Evolutionary conservation across 2,113 vertebrate species (phyloP).

Genomic region (Dendropsophus ebraccatus): DNA sequence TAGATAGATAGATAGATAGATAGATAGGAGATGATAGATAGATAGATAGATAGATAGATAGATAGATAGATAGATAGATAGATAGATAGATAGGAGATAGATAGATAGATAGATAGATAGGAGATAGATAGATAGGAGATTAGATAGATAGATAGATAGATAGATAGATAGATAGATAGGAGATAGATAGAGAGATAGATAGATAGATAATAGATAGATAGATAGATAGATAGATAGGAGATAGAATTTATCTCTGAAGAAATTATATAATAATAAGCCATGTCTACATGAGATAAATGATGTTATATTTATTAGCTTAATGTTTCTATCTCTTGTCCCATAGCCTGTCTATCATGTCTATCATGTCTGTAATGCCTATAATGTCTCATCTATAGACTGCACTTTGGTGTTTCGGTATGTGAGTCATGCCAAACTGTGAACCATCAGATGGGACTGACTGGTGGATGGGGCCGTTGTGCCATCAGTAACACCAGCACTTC

Average conservation of each 20-base stretch:
- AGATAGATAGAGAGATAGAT: no score
- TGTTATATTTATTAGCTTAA: not conserved
- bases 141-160: no score
- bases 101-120: no score
- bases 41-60: no score
- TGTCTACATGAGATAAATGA: not conserved
- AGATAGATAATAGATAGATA: not conserved
- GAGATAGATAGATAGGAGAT: no score
- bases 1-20: no score
- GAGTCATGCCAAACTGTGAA: slow-evolving; percentile 15
- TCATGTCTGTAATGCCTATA: not conserved
- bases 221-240: not conserved
- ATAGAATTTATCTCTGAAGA: not conserved
- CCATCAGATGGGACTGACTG: not conserved
- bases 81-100: no score
- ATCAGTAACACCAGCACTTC: slow-evolving; percentile 23
- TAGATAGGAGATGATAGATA: no score
- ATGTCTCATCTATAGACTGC: no score
- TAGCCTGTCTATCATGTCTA: not conserved
- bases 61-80: no score
- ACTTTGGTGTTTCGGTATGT: not conserved
- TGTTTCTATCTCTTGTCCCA: not conserved
- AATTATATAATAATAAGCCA: not conserved
- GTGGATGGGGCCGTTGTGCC: slow-evolving; percentile 34
- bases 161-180: no score